Percentiles rank a stretch among this genome's conserved stretches.
Conservation (phyloP, 2,888 invertebrate genomes). For the Anthophora plumipes region DNA sequence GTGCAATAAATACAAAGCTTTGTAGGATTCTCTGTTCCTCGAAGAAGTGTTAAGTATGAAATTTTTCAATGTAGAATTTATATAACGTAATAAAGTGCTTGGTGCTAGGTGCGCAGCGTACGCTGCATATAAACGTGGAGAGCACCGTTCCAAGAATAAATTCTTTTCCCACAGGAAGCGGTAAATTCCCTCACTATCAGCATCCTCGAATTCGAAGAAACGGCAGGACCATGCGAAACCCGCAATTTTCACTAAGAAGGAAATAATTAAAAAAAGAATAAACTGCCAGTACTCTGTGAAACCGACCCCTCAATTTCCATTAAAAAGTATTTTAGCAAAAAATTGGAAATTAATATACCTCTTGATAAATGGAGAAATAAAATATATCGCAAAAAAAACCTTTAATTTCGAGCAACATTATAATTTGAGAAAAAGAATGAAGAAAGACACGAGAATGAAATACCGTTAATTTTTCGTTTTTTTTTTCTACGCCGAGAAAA, state of each 20-base stretch:
- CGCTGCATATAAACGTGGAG: slow-evolving; percentile 31
- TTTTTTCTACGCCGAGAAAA: background rate
- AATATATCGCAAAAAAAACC: background rate
- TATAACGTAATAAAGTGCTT: background rate
- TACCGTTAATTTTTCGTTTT: background rate
- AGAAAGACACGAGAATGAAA: no score
- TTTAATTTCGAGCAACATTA: background rate
- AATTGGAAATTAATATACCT: background rate
- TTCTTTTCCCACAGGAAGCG: slow-evolving; percentile 39
- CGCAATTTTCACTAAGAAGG: background rate
- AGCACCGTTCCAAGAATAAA: slow-evolving; percentile 29
- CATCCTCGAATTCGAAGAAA: slow-evolving; percentile 25
- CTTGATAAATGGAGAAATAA: background rate
- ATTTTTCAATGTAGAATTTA: background rate
- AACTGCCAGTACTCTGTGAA: background rate
- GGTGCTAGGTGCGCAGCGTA: background rate
- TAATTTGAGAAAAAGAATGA: background rate
- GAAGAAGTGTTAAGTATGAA: background rate
- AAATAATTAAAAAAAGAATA: background rate
- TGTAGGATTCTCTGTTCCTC: background rate
- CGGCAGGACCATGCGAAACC: background rate
- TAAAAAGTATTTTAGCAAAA: background rate
- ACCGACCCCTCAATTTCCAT: background rate
- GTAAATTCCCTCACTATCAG: slow-evolving; percentile 41
- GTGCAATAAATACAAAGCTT: background rate